Evolutionary conservation across 2,888 invertebrate species (phyloP).

Genomic region (Penaeus monodon): DNA sequence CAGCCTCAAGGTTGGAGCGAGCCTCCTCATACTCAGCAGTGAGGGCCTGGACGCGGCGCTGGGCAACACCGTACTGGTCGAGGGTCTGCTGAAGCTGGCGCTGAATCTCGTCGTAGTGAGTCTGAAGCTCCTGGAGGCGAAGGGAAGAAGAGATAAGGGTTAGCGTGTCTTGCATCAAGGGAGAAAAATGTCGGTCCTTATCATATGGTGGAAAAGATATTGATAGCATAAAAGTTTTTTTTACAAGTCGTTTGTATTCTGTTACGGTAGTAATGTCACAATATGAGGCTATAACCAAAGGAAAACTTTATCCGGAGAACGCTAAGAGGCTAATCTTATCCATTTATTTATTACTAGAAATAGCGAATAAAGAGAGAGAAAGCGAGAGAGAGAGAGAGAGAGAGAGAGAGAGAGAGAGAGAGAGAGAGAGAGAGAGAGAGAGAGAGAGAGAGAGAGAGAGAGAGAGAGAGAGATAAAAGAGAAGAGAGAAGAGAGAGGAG

Average conservation of each 20-base stretch:
- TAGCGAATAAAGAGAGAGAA: too few species aligned
- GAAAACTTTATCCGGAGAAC: too few species aligned
- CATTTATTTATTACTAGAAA: too few species aligned
- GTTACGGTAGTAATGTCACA: too few species aligned
- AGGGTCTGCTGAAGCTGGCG: constrained; percentile 95
- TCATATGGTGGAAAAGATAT: background rate
- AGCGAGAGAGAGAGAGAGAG: too few species aligned
- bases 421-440: background rate
- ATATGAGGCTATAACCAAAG: too few species aligned
- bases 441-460: background rate
- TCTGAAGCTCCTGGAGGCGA: constrained; percentile 82
- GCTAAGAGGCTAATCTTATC: too few species aligned
- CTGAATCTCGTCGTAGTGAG: constrained; percentile 96
- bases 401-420: too few species aligned
- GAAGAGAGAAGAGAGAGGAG: too few species aligned
- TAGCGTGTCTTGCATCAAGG: background rate
- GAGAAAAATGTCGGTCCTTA: background rate
- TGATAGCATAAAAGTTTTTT: too few species aligned
- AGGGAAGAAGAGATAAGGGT: background rate
- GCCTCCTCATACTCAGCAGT: constrained; percentile 96
- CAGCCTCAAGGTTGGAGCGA: constrained; percentile 88
- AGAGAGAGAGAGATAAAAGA: too few species aligned
- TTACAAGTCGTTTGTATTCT: too few species aligned
- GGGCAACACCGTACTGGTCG: constrained; percentile 91
- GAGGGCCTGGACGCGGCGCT: constrained; percentile 88